Percentiles rank a stretch among this genome's conserved stretches.
Conservation (phyloP, 2,888 invertebrate genomes). For the Drosophila lacicola region DNA sequence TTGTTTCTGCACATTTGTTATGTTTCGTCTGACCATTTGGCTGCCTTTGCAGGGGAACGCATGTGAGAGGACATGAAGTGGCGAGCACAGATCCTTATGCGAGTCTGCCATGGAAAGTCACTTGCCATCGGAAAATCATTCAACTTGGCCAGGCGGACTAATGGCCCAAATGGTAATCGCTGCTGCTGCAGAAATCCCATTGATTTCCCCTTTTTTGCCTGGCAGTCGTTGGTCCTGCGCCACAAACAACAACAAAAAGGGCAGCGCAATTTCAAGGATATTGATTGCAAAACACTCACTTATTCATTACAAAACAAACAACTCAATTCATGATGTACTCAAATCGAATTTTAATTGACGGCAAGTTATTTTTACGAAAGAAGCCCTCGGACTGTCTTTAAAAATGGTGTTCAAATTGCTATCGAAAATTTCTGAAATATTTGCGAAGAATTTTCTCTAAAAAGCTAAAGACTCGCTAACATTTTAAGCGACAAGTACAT, state of each 20-base stretch:
- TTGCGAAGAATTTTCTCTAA: too few species aligned
- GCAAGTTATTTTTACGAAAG: too few species aligned
- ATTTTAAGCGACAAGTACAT: too few species aligned
- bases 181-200: conserved; percentile 33
- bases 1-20: conserved; percentile 20
- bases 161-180: conserved; percentile 57
- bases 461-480: too few species aligned
- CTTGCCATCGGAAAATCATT: conserved; percentile 45
- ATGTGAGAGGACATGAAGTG: conserved; percentile 51
- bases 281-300: conserved; percentile 48
- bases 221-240: conserved; percentile 10
- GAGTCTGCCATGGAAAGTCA: conserved; percentile 42
- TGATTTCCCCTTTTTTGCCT: conserved; percentile 4
- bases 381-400: too few species aligned
- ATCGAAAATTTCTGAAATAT: conserved; percentile 18
- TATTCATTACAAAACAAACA: conserved; percentile 43
- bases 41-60: conserved; percentile 7
- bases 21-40: neutral
- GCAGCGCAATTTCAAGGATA: conserved; percentile 43
- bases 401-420: neutral
- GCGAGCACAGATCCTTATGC: conserved; percentile 40
- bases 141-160: conserved; percentile 37
- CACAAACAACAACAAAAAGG: conserved; percentile 3
- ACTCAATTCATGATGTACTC: conserved; percentile 17
- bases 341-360: conserved; percentile 1